Percentiles rank a stretch among this genome's conserved stretches.
Evolutionary conservation across 1,140 invertebrate species (phyloP).

Genomic region (Lepidotrigona ventralis): DNA sequence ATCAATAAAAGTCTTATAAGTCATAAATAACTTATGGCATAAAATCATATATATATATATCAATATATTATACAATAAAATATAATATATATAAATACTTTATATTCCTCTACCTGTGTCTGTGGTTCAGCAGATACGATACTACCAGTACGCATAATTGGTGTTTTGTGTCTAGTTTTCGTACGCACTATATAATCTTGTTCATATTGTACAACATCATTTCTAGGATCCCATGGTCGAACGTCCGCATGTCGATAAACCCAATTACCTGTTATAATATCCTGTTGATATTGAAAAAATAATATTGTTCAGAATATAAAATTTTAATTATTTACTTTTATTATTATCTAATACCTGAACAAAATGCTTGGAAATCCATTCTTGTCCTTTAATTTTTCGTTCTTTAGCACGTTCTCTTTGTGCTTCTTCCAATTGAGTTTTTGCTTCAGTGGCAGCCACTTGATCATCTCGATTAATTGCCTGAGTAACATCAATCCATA

Average conservation of each 20-base stretch:
- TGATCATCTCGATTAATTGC: constrained; percentile 90
- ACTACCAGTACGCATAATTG: constrained; percentile 84
- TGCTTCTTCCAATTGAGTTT: constrained; percentile 92
- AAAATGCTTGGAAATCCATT: constrained; percentile 87
- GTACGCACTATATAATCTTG: constrained; percentile 86
- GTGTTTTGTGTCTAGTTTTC: constrained; percentile 87
- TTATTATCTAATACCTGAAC: constrained; percentile 80
- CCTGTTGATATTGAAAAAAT: constrained; percentile 69
- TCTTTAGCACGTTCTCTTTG: constrained; percentile 88
- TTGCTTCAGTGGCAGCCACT: constrained; percentile 92
- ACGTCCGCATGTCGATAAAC: constrained; percentile 88
- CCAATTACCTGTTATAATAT: constrained; percentile 85
- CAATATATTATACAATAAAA: not conserved
- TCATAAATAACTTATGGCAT: no score
- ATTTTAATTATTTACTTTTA: not conserved
- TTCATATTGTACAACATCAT: constrained; percentile 91
- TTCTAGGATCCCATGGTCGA: constrained; percentile 90
- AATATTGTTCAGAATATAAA: not conserved
- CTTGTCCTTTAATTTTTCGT: constrained; percentile 82
- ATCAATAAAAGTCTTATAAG: no score
- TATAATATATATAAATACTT: no score
- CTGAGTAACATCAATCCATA: constrained; percentile 91
- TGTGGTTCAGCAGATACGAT: constrained; percentile 83
- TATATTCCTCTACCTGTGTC: constrained; percentile 72
- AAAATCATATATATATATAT: not conserved